A percentile compares a stretch with the other conserved stretches of the same genome.
Evolutionary conservation across 1,140 invertebrate genomes (phyloP).

Genomic region (Brachionus asplanchnoidis): DNA sequence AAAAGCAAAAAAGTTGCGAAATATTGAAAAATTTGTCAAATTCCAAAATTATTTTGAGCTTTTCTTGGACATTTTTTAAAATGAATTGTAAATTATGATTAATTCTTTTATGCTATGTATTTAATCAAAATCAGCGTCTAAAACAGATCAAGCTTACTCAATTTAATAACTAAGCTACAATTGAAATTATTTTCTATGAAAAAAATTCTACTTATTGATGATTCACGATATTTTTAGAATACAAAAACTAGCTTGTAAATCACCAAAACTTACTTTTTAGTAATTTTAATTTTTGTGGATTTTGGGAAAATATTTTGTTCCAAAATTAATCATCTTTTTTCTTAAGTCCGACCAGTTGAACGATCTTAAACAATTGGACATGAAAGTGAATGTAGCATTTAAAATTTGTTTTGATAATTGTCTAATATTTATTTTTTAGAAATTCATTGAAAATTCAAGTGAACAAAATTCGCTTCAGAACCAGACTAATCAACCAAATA

Average conservation of each 20-base stretch:
- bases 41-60: too few relatives aligned
- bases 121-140: too few relatives aligned
- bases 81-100: too few relatives aligned
- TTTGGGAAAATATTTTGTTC: neutral
- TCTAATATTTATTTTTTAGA: neutral
- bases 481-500: neutral
- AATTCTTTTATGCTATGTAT: too few relatives aligned
- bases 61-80: too few relatives aligned
- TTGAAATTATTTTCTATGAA: too few relatives aligned
- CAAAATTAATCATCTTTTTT: neutral
- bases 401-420: neutral
- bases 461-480: neutral
- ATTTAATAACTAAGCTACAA: too few relatives aligned
- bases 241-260: neutral
- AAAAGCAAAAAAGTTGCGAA: too few relatives aligned
- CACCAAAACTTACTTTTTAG: neutral
- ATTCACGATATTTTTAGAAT: neutral
- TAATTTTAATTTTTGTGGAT: neutral
- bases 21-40: too few relatives aligned
- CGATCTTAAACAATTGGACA: constrained; percentile 28
- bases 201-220: too few relatives aligned
- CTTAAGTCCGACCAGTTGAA: constrained; percentile 34
- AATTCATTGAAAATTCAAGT: constrained; percentile 34
- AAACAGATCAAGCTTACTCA: too few relatives aligned
- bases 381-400: constrained; percentile 18